Base-by-base conservation (phyloP, 2,888 invertebrate genomes). In the Dioctria rufipes region DNA sequence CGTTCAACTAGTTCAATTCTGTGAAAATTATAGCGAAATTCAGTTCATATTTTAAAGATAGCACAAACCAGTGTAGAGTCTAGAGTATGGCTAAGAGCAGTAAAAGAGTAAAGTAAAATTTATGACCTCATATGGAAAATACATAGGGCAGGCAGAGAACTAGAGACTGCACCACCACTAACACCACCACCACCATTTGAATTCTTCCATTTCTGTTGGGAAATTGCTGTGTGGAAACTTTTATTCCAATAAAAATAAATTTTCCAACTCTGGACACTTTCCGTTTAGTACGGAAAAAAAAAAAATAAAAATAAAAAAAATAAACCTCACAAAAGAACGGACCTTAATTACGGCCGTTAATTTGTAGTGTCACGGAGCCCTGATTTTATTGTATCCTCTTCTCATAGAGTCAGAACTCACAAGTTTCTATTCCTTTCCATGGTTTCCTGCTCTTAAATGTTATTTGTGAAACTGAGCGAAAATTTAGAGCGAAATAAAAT, bases 241-340 rank as follows among this genome's bases (percentile, higher is more conserved):
- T 54, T 42, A 67, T 67, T 73, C 63, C 79, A 79, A 81, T 81
- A 80, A 80, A 80, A 82, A 82, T 82, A 82, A 82, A 82, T 82
- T 82, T 77, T 73, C 71, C 71, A 43, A 51, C 54, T 46, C 78
- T 81, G 81, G 78, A 80, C 77, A 58, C 63, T 82, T 80, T 78
- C 71, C 58, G 58, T 79, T 42, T 71, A 65, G 67, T 66, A 63
- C n/a, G n/a, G n/a, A n/a, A n/a, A n/a, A n/a, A n/a, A 42, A 39
- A 66, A 51, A 80, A 61, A 58, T 37, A 58, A 37, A 58, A 80
- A 37, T 9, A 78, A 61, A n/a, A 65, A 46, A 39, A 61, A 51
- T 46, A 77, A 60, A 42, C 13, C 46, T 46, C 13, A 58, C 79
- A 65, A 79, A n/a, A 66, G 58, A 80, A 43, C 80, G 58, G 61